Conservation (phyloP, 2,113 vertebrate species). For the Murina feae region DNA sequence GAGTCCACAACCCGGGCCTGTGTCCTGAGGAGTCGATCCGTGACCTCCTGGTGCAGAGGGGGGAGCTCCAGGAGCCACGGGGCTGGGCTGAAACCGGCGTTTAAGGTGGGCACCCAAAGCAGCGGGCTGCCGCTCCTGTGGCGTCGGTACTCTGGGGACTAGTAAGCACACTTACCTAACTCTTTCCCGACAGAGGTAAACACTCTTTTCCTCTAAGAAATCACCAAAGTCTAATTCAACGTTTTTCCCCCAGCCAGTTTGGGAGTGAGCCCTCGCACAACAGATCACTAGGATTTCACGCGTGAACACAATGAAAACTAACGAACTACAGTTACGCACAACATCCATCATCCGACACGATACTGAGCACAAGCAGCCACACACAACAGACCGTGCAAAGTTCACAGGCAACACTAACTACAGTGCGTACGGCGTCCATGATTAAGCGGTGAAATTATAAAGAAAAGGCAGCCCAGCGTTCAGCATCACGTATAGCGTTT, state of each 20-base stretch:
- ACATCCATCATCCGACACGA: background rate
- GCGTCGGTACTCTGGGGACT: background rate
- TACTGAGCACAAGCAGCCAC: background rate
- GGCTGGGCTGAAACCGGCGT: background rate
- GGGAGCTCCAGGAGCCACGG: too few species aligned
- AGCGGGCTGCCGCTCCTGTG: background rate
- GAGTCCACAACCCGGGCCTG: too few species aligned
- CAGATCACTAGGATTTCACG: background rate
- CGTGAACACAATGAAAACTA: background rate
- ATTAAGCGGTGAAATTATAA: background rate
- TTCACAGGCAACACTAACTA: background rate
- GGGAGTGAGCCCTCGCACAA: background rate
- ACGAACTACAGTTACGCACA: background rate
- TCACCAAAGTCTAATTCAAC: background rate
- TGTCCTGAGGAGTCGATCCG: too few species aligned
- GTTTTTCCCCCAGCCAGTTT: background rate
- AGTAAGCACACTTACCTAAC: background rate
- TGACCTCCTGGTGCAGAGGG: too few species aligned
- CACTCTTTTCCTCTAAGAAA: background rate
- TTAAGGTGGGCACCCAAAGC: background rate
- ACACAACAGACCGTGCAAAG: background rate
- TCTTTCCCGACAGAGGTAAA: background rate
- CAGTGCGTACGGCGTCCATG: too few species aligned
- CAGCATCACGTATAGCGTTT: accelerated
- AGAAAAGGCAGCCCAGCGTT: background rate